Conservation (phyloP, 2,888 invertebrate species). For the Gymnosoma rotundatum region DNA sequence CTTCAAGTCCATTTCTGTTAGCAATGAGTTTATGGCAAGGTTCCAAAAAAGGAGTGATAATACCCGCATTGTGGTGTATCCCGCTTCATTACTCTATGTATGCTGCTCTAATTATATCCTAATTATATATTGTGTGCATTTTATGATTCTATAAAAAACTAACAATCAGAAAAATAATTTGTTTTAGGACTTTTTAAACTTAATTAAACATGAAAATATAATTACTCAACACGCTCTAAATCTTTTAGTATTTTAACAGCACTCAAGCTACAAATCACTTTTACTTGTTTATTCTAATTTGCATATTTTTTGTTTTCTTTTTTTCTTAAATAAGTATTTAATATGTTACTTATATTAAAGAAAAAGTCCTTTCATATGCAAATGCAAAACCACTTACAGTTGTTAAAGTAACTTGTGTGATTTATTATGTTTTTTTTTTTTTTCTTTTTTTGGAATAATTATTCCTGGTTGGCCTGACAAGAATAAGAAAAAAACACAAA, state of each 20-base stretch:
- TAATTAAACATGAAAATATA: not conserved
- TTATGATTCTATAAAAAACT: no score
- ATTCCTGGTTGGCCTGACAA: not conserved
- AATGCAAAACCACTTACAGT: conserved; percentile 53
- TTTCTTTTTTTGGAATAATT: conserved; percentile 3
- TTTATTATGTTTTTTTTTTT: not conserved
- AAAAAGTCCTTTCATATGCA: conserved; percentile 48
- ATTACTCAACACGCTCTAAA: not conserved
- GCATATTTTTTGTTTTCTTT: not conserved
- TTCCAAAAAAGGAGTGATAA: no score
- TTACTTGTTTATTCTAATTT: not conserved
- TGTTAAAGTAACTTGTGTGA: conserved; percentile 51
- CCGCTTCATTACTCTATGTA: no score
- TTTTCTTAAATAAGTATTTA: conserved; percentile 35
- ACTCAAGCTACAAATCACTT: not conserved
- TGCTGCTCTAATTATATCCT: no score
- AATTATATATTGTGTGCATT: no score
- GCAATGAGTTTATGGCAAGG: no score
- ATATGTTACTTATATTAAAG: conserved; percentile 45
- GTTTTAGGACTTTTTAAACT: no score
- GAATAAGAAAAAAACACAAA: not conserved
- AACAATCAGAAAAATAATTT: no score
- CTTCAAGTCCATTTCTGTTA: no score
- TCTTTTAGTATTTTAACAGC: not conserved
- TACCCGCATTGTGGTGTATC: no score